phyloP scores from a whole-genome alignment of 2,888 invertebrate species.

The Tenthredo amoena region DNA sequence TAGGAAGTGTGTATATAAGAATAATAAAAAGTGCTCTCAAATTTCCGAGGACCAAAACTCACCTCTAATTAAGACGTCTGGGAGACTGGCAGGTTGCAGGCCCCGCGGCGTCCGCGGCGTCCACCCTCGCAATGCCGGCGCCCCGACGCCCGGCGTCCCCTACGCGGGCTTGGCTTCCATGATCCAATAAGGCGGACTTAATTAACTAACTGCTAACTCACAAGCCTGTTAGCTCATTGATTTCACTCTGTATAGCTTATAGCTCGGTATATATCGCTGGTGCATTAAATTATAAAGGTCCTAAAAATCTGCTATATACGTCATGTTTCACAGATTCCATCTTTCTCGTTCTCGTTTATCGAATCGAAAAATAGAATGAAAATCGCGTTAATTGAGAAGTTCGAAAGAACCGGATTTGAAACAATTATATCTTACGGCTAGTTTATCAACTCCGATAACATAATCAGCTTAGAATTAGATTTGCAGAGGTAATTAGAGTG shows the following conservation, averaged over 20 bases:
- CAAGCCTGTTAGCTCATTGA: conserved; percentile 78
- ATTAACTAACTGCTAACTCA: conserved; percentile 77
- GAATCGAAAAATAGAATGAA: too few relatives aligned
- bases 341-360: not conserved
- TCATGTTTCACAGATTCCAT: not conserved
- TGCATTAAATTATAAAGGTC: not conserved
- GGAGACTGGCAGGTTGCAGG: conserved; percentile 65
- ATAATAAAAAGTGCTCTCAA: conserved; percentile 60
- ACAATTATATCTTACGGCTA: not conserved
- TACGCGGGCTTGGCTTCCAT: conserved; percentile 72
- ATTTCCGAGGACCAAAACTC: conserved; percentile 65
- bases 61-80: conserved; percentile 77
- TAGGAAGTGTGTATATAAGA: conserved; percentile 35
- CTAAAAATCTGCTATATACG: too few relatives aligned
- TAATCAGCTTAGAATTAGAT: not conserved
- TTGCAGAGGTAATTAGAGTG: not conserved
- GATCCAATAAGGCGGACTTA: conserved; percentile 77
- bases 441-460: too few relatives aligned
- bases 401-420: not conserved
- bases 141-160: conserved; percentile 62
- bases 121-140: conserved; percentile 70
- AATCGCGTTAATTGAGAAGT: not conserved
- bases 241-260: conserved; percentile 64
- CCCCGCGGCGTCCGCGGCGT: conserved; percentile 73
- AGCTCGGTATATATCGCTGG: not conserved